Evolutionary conservation across 30 jellyfish, hydroid and myxozoan species (phyloP), one percentile per base, ranked within the genome.

Genomic region (Aurelia aurita): DNA sequence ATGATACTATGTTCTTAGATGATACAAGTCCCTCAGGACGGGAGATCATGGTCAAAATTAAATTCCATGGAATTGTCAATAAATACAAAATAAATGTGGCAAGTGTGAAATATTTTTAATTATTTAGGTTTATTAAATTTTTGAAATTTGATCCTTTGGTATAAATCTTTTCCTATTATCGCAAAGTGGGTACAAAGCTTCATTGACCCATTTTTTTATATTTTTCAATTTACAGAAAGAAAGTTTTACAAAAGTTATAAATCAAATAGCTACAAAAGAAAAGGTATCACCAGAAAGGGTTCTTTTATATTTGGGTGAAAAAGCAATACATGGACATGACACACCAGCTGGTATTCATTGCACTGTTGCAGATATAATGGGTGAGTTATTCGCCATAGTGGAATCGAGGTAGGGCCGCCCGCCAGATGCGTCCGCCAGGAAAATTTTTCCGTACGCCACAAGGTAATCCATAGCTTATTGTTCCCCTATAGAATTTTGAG

Each of bases 301-400:
- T 7, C 44, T 69, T 46, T n/a, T 83, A 11, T 68, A 74, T 20
- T 63, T 69, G 4, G 35, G 75, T 19, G 93, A 83, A 27, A 46
- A 49, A 26, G 9, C 63, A 18, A 58, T 83, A 8, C 59, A 35
- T 25, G 79, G 74, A 11, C 27, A 65, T 18, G 93, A 83, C 45
- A 83, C 93, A 9, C 93, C 93, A 44, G n/a, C 49, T 5, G 15
- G 74, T n/a, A 29, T 58, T 31, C 65, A 65, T 4, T 83, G 64
- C 64, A 61, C 73, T 21, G 87, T 83, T 18, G 93, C 93, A 23
- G 93, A 83, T 71, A 83, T 83, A 26, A 11, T 83, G 2, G 93
- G 93, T 83, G 45, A 57, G 34, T 23, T 44, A 22, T 55, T 5
- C 43, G 5, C 5, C n/a, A n/a, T n/a, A n/a, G n/a, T n/a, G n/a